Conservation (phyloP, 2,797 vertebrate species). For the Danio aesculapii region DNA sequence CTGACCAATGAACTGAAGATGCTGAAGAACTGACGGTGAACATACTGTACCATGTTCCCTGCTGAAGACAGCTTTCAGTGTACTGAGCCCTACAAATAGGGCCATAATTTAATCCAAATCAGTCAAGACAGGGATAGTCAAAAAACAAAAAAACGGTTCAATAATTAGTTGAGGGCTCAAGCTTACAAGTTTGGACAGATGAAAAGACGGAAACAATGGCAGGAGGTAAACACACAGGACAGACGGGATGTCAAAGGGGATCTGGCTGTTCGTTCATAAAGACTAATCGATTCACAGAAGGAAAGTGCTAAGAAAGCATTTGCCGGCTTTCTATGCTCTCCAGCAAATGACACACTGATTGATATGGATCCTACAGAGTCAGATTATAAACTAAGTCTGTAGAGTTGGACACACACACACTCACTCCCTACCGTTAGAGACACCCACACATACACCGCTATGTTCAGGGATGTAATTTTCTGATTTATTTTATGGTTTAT, state of each 20-base stretch:
- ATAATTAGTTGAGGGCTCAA: constrained; percentile 13
- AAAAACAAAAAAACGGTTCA: neutral
- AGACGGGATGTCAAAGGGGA: constrained; percentile 36
- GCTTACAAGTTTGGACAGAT: neutral
- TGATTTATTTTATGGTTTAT: constrained; percentile 42
- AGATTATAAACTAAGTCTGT: constrained; percentile 38
- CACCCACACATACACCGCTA: constrained; percentile 21
- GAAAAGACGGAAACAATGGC: constrained; percentile 2
- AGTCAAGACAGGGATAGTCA: neutral
- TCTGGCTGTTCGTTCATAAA: constrained; percentile 51
- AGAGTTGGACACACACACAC: constrained; percentile 45
- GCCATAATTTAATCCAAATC: neutral
- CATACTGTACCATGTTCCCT: too few relatives aligned
- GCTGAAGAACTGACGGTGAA: too few relatives aligned
- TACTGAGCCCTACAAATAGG: neutral
- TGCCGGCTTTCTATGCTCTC: constrained; percentile 32
- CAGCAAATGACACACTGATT: constrained; percentile 52
- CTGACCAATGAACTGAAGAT: too few relatives aligned
- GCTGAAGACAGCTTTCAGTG: too few relatives aligned
- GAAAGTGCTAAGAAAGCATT: constrained; percentile 48
- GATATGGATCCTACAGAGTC: constrained; percentile 37
- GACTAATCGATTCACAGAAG: constrained; percentile 47
- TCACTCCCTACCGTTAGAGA: constrained; percentile 47
- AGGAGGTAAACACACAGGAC: neutral
- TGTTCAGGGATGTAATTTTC: constrained; percentile 30